Conservation (phyloP, 37 sponge, comb jelly and placozoan species). For the Tethya wilhelma region DNA sequence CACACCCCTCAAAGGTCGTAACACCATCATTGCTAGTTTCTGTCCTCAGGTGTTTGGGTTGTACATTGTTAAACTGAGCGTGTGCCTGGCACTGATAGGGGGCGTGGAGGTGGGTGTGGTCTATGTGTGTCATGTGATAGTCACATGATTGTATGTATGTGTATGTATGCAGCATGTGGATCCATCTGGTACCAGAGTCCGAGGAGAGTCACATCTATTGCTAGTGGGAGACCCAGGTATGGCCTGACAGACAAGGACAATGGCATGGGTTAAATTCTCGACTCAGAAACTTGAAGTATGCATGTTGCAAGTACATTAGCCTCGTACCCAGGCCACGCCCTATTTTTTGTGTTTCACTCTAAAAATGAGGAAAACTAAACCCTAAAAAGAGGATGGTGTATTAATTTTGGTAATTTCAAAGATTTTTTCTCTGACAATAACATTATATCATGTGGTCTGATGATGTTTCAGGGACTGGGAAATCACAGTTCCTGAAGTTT, state of each 20-base stretch:
- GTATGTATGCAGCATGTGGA: conserved; percentile 59
- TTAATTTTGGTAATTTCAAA: too few relatives aligned
- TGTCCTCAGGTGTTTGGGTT: conserved; percentile 95
- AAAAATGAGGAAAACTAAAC: too few relatives aligned
- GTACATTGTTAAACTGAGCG: conserved; percentile 83
- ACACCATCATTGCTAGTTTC: conserved; percentile 80
- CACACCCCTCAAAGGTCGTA: conserved; percentile 71
- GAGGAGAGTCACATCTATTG: conserved; percentile 92
- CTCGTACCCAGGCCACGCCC: too few relatives aligned
- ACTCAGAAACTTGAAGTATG: too few relatives aligned
- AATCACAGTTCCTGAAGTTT: conserved; percentile 93
- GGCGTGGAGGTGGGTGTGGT: conserved; percentile 69
- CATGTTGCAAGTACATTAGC: too few relatives aligned
- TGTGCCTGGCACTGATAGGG: conserved; percentile 82
- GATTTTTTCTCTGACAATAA: too few relatives aligned
- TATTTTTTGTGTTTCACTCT: too few relatives aligned
- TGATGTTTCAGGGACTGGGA: conserved; percentile 85
- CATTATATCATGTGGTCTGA: too few relatives aligned
- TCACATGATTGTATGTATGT: conserved; percentile 11
- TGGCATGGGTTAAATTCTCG: too few relatives aligned
- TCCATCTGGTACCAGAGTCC: conserved; percentile 71
- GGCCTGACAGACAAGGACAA: too few relatives aligned
- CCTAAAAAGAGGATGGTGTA: too few relatives aligned
- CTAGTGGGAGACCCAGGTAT: conserved; percentile 93
- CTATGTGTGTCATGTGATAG: conserved; percentile 2